Evolutionary conservation across 2,113 vertebrate genomes (phyloP), one percentile per base, ranked within the genome.

Genomic region (Paraplagusia blochii): DNA sequence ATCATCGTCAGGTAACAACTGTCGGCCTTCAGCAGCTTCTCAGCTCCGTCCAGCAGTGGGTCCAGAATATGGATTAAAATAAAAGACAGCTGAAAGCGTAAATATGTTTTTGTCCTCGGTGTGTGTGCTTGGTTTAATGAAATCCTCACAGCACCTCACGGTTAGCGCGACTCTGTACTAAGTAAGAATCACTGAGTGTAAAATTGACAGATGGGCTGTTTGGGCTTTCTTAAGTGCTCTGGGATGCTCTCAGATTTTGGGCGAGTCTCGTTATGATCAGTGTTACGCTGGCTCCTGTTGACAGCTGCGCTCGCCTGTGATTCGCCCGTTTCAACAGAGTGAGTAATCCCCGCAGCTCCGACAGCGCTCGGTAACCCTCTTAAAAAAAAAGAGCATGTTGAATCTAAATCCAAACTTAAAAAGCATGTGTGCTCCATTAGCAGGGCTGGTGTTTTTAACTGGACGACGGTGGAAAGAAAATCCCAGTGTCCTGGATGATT

Each of bases 181-280:
- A 85, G 82, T 83, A 87, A 84, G 73, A 82, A 55, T 52, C 66
- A 68, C 51, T 38, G 29, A 81, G 66, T 81, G 76, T 76, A 72
- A 79, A 72, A 72, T 48, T 74, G 82, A 86, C 82, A 88, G 84
- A 86, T 88, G 82, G 83, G 48, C 67, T 72, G 86, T 77, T 85
- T 79, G 72, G 61, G 59, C 56, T 76, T 82, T 52, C 63, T 77
- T 85, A 71, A 84, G 81, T 77, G 77, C 86, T 85, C 60, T 45
- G 74, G 72, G 70, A 81, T 70, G 54, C 60, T 69, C 35, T 17
- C 33, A 60, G 61, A 72, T 69, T 85, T 82, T 79, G 66, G 78
- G 53, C 65, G 65, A 62, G 59, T 79, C 74, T 79, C 72, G 49
- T 29, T 49, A 61, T 79, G 74, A 66, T 80, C 72, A 49, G 34